Evolutionary conservation across 1,140 invertebrate genomes (phyloP).

Genomic region (Notospermus geniculatus): DNA sequence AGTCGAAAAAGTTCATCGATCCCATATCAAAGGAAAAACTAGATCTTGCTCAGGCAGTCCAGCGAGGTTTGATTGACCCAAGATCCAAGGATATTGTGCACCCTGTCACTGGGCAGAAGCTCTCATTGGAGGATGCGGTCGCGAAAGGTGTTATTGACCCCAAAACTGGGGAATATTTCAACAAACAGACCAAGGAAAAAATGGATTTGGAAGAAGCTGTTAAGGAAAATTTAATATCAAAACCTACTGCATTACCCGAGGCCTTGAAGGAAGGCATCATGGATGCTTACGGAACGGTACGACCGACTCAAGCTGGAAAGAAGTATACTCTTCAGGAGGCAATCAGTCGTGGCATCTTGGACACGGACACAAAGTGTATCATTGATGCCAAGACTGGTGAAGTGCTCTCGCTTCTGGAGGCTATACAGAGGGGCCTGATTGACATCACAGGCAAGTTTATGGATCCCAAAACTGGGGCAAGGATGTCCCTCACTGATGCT

Average conservation of each 20-base stretch:
- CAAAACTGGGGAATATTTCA: constrained; percentile 65
- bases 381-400: constrained; percentile 72
- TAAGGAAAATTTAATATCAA: constrained; percentile 73
- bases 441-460: constrained; percentile 70
- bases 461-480: constrained; percentile 67
- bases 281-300: constrained; percentile 69
- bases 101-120: constrained; percentile 29
- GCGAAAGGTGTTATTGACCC: constrained; percentile 42
- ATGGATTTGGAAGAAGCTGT: constrained; percentile 77
- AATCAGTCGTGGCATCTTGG: constrained; percentile 79
- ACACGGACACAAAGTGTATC: constrained; percentile 81
- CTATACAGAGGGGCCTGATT: constrained; percentile 75
- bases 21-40: constrained; percentile 71
- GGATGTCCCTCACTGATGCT: constrained; percentile 72
- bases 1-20: constrained; percentile 65
- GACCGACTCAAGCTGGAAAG: constrained; percentile 73
- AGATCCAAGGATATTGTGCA: constrained; percentile 58
- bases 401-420: constrained; percentile 79
- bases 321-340: constrained; percentile 80
- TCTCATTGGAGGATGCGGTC: constrained; percentile 47
- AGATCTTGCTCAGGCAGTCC: constrained; percentile 69
- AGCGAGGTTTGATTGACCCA: constrained; percentile 71
- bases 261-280: constrained; percentile 57
- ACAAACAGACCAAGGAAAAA: constrained; percentile 71
- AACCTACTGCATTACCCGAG: constrained; percentile 88